Percentiles rank a stretch among this genome's conserved stretches.
Evolutionary conservation across 2,888 invertebrate genomes (phyloP).

Genomic region (Phengaris arion): DNA sequence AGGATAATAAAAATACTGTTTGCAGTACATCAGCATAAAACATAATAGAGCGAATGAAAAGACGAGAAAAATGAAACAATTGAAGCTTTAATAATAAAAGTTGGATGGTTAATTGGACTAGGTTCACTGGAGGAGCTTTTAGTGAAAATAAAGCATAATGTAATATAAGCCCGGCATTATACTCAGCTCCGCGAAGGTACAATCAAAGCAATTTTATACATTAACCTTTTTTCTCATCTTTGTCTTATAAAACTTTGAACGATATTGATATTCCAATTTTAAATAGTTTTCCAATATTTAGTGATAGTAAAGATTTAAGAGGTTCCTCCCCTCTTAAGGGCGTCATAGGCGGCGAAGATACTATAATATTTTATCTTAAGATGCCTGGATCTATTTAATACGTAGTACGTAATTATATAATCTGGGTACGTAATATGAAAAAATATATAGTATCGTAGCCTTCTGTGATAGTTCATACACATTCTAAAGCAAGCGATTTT

Average conservation of each 20-base stretch:
- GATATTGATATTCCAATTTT: background rate
- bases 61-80: conserved; percentile 23
- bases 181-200: background rate
- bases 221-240: background rate
- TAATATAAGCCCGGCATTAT: background rate
- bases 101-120: conserved; percentile 24
- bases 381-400: no score
- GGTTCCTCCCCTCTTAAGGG: no score
- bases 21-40: background rate
- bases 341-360: no score
- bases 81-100: conserved; percentile 22
- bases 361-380: no score
- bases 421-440: no score
- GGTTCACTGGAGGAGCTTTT: conserved; percentile 7
- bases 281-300: background rate
- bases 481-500: no score
- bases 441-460: no score
- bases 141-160: conserved; percentile 13
- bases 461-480: no score
- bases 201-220: background rate
- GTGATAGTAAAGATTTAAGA: background rate
- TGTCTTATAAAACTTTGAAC: background rate
- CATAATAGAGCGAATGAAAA: conserved; percentile 2
- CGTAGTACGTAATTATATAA: no score
- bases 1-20: background rate